These are phyloP conservation scores for Lepus americanus DNA, from an alignment of 2,113 vertebrate genomes.

Conservation along the genomic window DNA sequence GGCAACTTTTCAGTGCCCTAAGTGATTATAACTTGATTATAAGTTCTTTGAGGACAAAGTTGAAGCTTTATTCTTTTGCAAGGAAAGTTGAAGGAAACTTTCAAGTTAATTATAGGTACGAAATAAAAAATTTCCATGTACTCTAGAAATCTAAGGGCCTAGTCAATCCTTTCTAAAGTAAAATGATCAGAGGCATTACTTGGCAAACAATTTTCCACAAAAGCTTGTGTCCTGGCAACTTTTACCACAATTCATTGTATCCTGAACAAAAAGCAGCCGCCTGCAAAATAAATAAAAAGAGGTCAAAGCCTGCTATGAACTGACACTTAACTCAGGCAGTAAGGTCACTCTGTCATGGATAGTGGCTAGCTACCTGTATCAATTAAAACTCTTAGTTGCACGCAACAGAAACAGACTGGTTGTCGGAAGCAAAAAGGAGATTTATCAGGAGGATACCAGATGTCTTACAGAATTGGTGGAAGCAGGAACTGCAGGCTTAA, in stretches of 20 bases:
- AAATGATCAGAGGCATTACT: not conserved
- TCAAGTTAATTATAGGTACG: not conserved
- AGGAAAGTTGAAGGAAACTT: not conserved
- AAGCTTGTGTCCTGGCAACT: not conserved
- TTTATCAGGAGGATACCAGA: not conserved
- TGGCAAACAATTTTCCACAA: not conserved
- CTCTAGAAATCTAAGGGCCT: not conserved
- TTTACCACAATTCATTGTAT: not conserved
- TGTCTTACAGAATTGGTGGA: not conserved
- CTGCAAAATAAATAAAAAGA: not conserved
- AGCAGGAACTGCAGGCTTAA: not conserved
- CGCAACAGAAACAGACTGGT: not conserved
- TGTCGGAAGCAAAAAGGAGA: not conserved
- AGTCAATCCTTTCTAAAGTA: not conserved
- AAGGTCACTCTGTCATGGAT: not conserved
- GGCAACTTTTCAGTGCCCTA: not conserved
- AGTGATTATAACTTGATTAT: constrained; percentile 4
- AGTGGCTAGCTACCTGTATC: not conserved
- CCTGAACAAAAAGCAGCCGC: not conserved
- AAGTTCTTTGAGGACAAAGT: constrained; percentile 21
- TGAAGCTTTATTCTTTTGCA: not conserved
- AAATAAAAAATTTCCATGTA: not conserved
- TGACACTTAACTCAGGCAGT: not conserved
- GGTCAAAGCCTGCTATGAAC: not conserved
- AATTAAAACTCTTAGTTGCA: constrained; percentile 5